Evolutionary conservation across 2,113 vertebrate genomes (phyloP), one percentile per base, ranked within the genome.

Genomic region (Nesospiza acunhae): DNA sequence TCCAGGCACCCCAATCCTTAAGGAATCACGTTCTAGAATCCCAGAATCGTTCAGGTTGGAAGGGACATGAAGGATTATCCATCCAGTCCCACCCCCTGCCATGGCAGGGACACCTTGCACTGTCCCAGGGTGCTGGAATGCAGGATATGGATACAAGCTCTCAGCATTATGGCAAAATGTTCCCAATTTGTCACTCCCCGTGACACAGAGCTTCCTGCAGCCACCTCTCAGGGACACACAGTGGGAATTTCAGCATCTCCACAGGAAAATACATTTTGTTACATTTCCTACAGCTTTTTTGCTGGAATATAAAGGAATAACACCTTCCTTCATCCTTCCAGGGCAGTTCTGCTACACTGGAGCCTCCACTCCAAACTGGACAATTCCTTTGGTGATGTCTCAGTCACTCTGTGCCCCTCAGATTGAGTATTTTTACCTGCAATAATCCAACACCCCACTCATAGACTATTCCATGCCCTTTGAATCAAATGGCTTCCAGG

Each of bases 11-110:
- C 8, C 24, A 4, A 6, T 5, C 39, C 23, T 7, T 3, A 15
- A 9, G 52, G 58, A 42, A 58, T 5, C 50, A 17, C 1, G 0
- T 10, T 5, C 9, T 0, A 12, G 41, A 39, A 63, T 26, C 30
- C 74, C 55, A 46, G 18, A 33, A 13, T 0, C 3, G 12, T 6
- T n/a, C 56, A 28, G 21, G 44, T 5, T 7, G 33, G 31, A 44
- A 44, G 66, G 28, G 24, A 17, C 66, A 24, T 30, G 3, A 5
- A 11, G 49, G 20, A 62, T 55, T 24, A 22, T 15, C 30, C n/a
- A 41, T 15, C 30, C 41, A 19, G 8, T 16, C 4, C 53, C 52
- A 30, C 6, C 9, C 47, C 69, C 12, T 24, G 42, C 21, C 44
- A 27, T 0, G 64, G 10, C 39, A 78, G 47, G 39, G 64, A 70